phyloP scores from a whole-genome alignment of 1,140 invertebrate species.

The Venustaconcha ellipsiformis region DNA sequence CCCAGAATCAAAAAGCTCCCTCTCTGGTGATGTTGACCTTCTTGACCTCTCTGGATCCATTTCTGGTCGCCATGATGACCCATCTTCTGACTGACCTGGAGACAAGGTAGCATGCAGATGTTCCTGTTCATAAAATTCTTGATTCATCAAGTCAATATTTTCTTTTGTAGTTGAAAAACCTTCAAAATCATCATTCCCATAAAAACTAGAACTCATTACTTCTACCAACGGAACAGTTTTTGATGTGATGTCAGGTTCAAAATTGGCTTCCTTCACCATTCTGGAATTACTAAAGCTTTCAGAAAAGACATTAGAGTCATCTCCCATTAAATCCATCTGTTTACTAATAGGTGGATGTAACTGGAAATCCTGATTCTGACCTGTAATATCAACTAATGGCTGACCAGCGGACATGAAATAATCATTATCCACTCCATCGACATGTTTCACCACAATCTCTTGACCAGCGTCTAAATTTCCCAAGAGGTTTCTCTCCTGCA shows the following conservation, averaged over 20 bases:
- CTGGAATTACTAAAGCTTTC: constrained; percentile 9
- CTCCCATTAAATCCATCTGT: constrained; percentile 1
- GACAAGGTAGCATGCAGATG: too few species aligned
- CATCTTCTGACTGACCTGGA: too few species aligned
- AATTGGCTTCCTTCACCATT: constrained; percentile 20
- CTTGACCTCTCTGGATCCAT: constrained; percentile 24
- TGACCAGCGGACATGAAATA: constrained; percentile 2
- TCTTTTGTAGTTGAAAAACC: not conserved
- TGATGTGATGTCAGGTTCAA: constrained; percentile 1
- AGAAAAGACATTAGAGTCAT: constrained; percentile 6
- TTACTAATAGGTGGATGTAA: not conserved
- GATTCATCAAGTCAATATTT: constrained; percentile 10
- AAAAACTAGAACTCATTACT: not conserved
- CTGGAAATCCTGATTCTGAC: constrained; percentile 1
- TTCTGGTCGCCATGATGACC: constrained; percentile 16
- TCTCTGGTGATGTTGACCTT: constrained; percentile 25
- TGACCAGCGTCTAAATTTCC: too few species aligned
- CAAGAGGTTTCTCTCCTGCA: too few species aligned
- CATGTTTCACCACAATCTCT: not conserved
- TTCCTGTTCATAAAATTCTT: not conserved
- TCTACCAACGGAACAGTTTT: constrained; percentile 3
- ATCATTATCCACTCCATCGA: not conserved
- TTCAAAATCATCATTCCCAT: constrained; percentile 5
- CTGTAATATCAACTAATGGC: constrained; percentile 1
- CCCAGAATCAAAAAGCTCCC: not conserved